Percentiles rank a stretch among this genome's conserved stretches.
These are phyloP conservation scores for Cottoperca gobio DNA, from an alignment of 2,797 vertebrate species.

Conservation along the genomic window DNA sequence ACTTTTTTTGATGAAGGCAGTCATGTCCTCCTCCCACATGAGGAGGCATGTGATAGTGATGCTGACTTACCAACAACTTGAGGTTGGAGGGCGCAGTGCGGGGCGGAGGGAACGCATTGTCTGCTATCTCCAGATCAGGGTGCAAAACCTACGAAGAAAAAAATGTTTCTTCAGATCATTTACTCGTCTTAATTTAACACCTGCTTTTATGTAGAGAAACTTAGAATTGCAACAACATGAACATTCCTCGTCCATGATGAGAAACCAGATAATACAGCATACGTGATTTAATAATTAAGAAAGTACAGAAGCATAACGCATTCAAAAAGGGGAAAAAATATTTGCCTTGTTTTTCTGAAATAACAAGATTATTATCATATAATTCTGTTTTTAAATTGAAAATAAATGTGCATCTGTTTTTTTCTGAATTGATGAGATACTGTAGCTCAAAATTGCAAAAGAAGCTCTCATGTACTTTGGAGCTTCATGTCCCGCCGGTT, in stretches of 20 bases:
- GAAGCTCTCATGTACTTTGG: no score
- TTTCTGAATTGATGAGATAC: no score
- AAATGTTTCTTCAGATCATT: constrained; percentile 10
- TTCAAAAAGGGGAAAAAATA: no score
- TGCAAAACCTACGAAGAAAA: constrained; percentile 90
- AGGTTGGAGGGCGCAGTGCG: constrained; percentile 93
- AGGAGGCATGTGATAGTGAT: constrained; percentile 11
- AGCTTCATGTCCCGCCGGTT: no score
- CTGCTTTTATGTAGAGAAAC: not conserved
- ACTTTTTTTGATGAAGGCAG: constrained; percentile 32
- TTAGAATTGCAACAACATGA: not conserved
- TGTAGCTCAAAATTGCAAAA: no score
- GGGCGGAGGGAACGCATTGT: constrained; percentile 96
- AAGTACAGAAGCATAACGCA: no score
- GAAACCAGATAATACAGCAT: not conserved
- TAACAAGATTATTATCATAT: no score
- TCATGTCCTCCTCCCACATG: constrained; percentile 11
- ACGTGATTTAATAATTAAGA: not conserved
- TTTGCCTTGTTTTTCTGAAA: no score
- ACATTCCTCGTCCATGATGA: not conserved
- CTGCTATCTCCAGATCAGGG: constrained; percentile 97
- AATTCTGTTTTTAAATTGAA: no score
- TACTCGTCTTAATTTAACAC: constrained; percentile 7
- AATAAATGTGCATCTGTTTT: no score
- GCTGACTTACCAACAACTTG: constrained; percentile 94